Conservation (phyloP, 2,113 vertebrate genomes). For the Bubo bubo region DNA sequence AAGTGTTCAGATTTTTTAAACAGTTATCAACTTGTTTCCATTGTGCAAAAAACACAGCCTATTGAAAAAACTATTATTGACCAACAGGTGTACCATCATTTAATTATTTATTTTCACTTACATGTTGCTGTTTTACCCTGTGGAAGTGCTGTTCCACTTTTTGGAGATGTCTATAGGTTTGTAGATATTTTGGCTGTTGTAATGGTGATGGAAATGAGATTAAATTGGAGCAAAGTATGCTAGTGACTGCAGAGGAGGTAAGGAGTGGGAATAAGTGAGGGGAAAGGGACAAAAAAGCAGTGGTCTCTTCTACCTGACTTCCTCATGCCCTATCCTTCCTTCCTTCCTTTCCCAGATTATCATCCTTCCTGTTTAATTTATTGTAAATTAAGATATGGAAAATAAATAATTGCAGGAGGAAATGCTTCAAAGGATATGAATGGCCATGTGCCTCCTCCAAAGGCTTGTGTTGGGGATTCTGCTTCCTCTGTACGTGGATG, state of each 20-base stretch:
- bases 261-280: not conserved
- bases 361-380: not conserved
- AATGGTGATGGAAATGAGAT: not conserved
- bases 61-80: not conserved
- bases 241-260: not conserved
- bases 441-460: not conserved
- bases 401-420: not conserved
- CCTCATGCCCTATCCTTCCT: not conserved
- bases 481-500: rapidly evolving
- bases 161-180: not conserved
- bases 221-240: not conserved
- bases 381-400: not conserved
- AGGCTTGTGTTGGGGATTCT: not conserved
- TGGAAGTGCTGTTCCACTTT: not conserved
- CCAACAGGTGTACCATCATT: not conserved
- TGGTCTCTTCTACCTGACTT: not conserved
- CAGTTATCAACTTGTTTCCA: not conserved
- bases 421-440: not conserved
- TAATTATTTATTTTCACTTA: not conserved
- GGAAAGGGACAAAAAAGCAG: not conserved
- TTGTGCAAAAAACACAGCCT: not conserved
- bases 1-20: not conserved
- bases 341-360: not conserved
- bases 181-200: not conserved
- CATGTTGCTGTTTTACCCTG: not conserved